phyloP scores from a whole-genome alignment of 2,888 invertebrate genomes.

The Ormyrus pomaceus region DNA sequence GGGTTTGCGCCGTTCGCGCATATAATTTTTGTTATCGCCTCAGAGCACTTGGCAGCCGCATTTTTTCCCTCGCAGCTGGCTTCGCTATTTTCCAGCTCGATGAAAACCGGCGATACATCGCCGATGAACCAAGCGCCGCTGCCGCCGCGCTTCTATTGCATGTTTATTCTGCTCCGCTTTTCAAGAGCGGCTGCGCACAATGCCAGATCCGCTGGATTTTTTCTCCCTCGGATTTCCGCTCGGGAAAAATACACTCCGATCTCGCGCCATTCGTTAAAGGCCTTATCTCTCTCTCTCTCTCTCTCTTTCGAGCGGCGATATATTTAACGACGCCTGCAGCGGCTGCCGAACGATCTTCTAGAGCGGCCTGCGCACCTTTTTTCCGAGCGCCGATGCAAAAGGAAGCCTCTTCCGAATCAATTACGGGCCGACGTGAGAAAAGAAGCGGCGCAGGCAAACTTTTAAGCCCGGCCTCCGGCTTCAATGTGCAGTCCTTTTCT shows the following conservation, averaged over 20 bases:
- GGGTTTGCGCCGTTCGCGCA: not conserved
- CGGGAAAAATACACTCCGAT: conserved; percentile 38
- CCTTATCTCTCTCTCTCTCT: not conserved
- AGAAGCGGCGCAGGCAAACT: conserved; percentile 9
- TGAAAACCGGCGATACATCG: conserved; percentile 44
- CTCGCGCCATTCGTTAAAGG: not conserved
- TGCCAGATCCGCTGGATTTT: conserved; percentile 42
- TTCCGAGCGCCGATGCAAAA: not conserved
- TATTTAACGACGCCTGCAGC: conserved; percentile 47
- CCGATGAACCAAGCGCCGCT: conserved; percentile 27
- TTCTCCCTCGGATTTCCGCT: conserved; percentile 45
- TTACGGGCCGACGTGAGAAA: conserved; percentile 34
- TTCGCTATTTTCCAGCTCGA: conserved; percentile 41
- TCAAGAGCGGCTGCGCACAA: conserved; percentile 9
- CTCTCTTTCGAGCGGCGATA: conserved; percentile 33
- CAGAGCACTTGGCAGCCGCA: conserved; percentile 47
- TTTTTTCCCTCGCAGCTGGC: conserved; percentile 33
- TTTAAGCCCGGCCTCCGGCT: not conserved
- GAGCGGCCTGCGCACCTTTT: not conserved
- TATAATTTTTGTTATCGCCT: conserved; percentile 52
- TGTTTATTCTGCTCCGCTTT: conserved; percentile 47
- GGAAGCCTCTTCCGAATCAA: conserved; percentile 41
- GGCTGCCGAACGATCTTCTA: not conserved
- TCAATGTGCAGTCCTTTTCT: not conserved
- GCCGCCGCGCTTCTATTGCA: conserved; percentile 30